Evolutionary conservation across 2,797 vertebrate species (phyloP).

Genomic region (Neosilurus mollespiculum): DNA sequence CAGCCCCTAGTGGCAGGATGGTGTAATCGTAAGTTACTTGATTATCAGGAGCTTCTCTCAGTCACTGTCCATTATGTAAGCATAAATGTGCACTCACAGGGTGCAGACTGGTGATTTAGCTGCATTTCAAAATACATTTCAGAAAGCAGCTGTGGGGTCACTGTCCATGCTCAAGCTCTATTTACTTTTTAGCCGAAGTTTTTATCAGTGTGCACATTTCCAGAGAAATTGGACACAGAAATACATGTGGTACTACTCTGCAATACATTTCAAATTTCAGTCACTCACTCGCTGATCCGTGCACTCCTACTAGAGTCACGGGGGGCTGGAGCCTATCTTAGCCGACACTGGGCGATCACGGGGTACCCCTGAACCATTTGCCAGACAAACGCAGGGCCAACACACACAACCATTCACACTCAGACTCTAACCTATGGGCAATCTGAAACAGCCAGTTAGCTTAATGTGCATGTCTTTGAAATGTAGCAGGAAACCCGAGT

Average conservation of each 20-base stretch:
- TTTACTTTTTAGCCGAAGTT: neutral
- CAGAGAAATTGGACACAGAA: neutral
- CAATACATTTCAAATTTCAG: neutral
- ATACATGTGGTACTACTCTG: neutral
- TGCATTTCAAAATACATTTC: neutral
- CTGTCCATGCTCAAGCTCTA: neutral
- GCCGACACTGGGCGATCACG: too few relatives aligned
- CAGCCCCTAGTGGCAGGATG: too few relatives aligned
- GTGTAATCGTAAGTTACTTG: neutral
- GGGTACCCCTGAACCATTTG: too few relatives aligned
- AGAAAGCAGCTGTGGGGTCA: neutral
- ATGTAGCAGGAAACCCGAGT: too few relatives aligned
- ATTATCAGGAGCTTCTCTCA: neutral
- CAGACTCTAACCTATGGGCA: too few relatives aligned
- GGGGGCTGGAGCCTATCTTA: too few relatives aligned
- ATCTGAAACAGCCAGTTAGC: too few relatives aligned
- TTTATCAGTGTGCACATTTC: neutral
- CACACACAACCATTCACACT: too few relatives aligned
- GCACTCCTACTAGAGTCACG: too few relatives aligned
- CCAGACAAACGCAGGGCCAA: too few relatives aligned
- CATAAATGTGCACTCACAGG: neutral
- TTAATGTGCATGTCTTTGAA: too few relatives aligned
- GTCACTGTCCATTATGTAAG: neutral
- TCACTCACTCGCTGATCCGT: too few relatives aligned
- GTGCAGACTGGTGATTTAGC: neutral